A percentile compares a stretch with the other conserved stretches of the same genome.
These are phyloP conservation scores for Drosophila miranda DNA, from an alignment of 1,140 invertebrate genomes.

Conservation along the genomic window DNA sequence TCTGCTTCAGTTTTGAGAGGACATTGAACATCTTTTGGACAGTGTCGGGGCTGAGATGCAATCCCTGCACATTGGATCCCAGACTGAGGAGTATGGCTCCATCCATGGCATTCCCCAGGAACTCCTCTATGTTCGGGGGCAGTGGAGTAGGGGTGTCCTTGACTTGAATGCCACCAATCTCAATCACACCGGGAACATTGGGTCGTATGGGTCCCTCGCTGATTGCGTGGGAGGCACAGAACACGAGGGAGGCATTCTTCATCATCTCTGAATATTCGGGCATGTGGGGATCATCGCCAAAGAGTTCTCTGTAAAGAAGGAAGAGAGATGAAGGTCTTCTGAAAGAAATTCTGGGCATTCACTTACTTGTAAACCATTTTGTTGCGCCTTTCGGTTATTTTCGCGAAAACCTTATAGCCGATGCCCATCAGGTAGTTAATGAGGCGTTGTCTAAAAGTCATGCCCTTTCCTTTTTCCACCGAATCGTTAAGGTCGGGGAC, in stretches of 20 bases:
- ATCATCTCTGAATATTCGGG: constrained; percentile 6
- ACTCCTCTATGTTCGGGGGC: constrained; percentile 60
- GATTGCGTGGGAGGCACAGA: constrained; percentile 9
- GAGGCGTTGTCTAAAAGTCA: constrained; percentile 25
- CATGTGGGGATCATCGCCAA: constrained; percentile 11
- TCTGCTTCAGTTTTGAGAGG: constrained; percentile 83
- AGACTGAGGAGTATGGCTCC: constrained; percentile 85
- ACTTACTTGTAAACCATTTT: constrained; percentile 11
- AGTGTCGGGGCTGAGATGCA: constrained; percentile 75
- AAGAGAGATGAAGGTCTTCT: too few relatives aligned
- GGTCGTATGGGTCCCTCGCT: constrained; percentile 19
- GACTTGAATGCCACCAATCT: constrained; percentile 18
- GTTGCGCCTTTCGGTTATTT: not conserved
- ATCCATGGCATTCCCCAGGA: constrained; percentile 81
- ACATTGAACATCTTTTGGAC: constrained; percentile 81
- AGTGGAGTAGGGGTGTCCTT: constrained; percentile 18
- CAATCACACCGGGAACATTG: constrained; percentile 11
- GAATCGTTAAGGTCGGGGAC: constrained; percentile 25
- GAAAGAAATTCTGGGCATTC: too few relatives aligned
- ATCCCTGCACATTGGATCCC: constrained; percentile 83
- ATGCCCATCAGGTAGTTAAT: not conserved
- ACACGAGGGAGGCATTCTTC: constrained; percentile 10
- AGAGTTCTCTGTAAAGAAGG: not conserved
- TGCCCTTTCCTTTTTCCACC: constrained; percentile 1
- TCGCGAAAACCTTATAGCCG: not conserved